Conservation (phyloP, 2,797 vertebrate genomes). For the Crenichthys baileyi region DNA sequence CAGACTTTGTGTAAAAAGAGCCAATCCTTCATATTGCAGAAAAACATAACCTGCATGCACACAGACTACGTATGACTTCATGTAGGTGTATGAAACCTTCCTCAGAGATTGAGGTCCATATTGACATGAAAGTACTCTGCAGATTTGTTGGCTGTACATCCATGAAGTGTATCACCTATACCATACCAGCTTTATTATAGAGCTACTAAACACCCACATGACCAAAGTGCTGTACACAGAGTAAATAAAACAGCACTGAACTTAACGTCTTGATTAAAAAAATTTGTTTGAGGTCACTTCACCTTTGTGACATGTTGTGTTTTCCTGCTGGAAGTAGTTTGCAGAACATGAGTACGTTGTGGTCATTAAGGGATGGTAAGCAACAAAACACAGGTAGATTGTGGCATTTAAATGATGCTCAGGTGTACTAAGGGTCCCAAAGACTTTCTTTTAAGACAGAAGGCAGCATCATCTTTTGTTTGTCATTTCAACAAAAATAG, state of each 20-base stretch:
- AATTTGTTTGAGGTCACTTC: background rate
- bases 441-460: too few species aligned
- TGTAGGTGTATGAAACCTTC: background rate
- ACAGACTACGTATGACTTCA: too few species aligned
- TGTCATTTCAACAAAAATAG: too few species aligned
- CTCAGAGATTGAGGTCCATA: background rate
- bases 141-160: slow-evolving; percentile 59
- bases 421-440: too few species aligned
- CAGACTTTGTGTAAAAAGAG: slow-evolving; percentile 5
- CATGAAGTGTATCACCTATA: slow-evolving; percentile 23
- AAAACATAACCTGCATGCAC: slow-evolving; percentile 8
- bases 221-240: too few species aligned
- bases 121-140: background rate
- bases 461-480: too few species aligned
- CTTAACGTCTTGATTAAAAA: background rate
- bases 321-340: too few species aligned
- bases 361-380: too few species aligned
- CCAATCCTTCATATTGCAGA: background rate
- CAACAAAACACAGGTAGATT: background rate
- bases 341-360: too few species aligned
- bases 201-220: too few species aligned
- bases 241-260: background rate
- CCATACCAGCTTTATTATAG: too few species aligned
- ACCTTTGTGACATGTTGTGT: background rate
- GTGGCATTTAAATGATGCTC: background rate